Percentiles rank a stretch among this genome's conserved stretches.
phyloP scores from a whole-genome alignment of 2,113 vertebrate species.

The Takifugu flavidus region DNA sequence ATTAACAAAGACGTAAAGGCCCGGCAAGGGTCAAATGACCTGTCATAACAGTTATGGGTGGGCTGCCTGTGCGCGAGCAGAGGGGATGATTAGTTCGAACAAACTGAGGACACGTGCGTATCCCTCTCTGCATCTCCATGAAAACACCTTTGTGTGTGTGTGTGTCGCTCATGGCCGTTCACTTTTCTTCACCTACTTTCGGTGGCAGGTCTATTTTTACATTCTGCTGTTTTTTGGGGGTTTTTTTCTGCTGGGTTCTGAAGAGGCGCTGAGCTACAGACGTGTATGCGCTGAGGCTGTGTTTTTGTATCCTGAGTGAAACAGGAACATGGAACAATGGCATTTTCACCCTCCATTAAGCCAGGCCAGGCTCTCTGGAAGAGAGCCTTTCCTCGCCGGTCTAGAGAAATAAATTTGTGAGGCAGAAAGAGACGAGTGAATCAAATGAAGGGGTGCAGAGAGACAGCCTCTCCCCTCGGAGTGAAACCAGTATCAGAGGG shows the following conservation, averaged over 20 bases:
- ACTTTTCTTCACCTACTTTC: conserved; percentile 43
- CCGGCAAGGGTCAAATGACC: conserved; percentile 52
- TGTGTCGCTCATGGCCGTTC: conserved; percentile 43
- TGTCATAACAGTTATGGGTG: conserved; percentile 59
- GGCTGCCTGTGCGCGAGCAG: conserved; percentile 25
- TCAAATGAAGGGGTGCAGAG: conserved; percentile 7
- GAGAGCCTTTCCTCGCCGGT: conserved; percentile 24
- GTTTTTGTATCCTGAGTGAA: conserved; percentile 53
- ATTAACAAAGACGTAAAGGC: conserved; percentile 50
- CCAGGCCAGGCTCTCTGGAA: conserved; percentile 38
- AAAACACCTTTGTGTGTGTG: too few relatives aligned
- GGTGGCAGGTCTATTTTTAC: conserved; percentile 60
- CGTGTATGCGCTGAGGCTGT: conserved; percentile 38
- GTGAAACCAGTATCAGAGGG: conserved; percentile 45
- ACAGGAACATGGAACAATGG: conserved; percentile 68
- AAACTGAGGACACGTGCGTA: conserved; percentile 27
- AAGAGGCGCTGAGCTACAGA: conserved; percentile 36
- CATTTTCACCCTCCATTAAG: conserved; percentile 66
- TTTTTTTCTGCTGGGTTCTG: conserved; percentile 41
- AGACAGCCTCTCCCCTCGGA: conserved; percentile 29
- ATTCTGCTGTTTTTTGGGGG: conserved; percentile 20
- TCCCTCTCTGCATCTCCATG: neutral
- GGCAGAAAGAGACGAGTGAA: conserved; percentile 32
- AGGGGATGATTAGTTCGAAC: conserved; percentile 35
- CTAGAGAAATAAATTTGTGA: conserved; percentile 48